Conservation (phyloP, 2,113 vertebrate species). For the Nestor notabilis region DNA sequence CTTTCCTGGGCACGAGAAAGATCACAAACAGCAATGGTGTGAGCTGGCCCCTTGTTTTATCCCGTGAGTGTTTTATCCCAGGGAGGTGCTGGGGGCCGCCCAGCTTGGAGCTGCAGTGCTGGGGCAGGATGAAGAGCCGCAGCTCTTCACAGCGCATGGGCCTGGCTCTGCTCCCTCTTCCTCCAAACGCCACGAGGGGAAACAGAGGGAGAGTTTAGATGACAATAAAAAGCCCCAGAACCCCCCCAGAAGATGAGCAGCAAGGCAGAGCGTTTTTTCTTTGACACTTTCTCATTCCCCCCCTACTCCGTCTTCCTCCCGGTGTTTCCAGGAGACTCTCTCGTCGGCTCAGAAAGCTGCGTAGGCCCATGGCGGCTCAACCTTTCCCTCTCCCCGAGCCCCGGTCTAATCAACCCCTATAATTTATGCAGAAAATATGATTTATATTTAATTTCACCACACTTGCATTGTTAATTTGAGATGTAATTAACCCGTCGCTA, state of each 20-base stretch:
- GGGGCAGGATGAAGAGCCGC: not conserved
- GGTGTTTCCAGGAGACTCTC: constrained; percentile 77
- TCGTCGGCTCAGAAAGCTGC: constrained; percentile 82
- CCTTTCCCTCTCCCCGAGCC: constrained; percentile 98
- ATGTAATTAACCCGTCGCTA: constrained; percentile 99
- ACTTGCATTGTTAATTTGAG: constrained; percentile 99
- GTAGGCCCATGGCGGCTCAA: constrained; percentile 99
- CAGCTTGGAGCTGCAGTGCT: rapidly evolving
- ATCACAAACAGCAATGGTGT: not conserved
- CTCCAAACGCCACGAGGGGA: not conserved
- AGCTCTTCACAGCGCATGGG: not conserved
- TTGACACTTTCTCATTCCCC: constrained; percentile 43
- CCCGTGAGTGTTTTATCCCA: no score
- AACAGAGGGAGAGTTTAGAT: constrained; percentile 10
- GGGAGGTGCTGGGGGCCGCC: not conserved
- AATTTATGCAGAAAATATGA: constrained; percentile 99
- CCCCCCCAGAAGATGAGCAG: constrained; percentile 44
- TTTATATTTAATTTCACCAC: constrained; percentile 99
- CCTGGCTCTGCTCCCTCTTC: not conserved
- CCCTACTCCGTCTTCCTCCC: constrained; percentile 40
- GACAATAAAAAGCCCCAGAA: constrained; percentile 15
- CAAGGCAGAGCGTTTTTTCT: not conserved
- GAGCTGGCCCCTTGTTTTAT: not conserved
- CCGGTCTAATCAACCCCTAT: constrained; percentile 99
- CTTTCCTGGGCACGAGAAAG: not conserved